A percentile compares a stretch with the other conserved stretches of the same genome.
phyloP scores from a whole-genome alignment of 1,140 invertebrate genomes.

The Alviniconcha marisindica region DNA sequence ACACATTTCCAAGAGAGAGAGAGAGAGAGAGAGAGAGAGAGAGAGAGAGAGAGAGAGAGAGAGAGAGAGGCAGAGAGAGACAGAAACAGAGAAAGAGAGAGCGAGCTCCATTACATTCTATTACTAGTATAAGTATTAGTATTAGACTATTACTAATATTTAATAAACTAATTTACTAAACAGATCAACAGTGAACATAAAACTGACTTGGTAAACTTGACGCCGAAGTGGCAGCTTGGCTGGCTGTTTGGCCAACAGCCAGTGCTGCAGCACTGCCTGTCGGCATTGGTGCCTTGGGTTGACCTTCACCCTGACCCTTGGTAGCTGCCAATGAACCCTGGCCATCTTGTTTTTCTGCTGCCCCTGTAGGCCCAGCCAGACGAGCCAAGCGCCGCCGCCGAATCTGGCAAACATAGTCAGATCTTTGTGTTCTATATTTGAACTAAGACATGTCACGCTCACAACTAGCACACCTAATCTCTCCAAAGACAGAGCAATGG shows the following conservation, averaged over 20 bases:
- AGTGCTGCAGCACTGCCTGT: neutral
- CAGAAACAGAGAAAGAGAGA: neutral
- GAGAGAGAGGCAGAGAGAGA: no score
- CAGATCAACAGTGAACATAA: no score
- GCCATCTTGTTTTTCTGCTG: constrained; percentile 14
- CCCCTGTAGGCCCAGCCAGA: constrained; percentile 76
- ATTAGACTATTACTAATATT: no score
- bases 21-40: no score
- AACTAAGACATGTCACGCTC: no score
- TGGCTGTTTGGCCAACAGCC: neutral
- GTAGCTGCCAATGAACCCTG: constrained; percentile 3
- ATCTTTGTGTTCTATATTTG: no score
- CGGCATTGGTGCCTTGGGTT: neutral
- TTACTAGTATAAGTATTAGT: no score
- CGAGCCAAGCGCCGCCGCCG: constrained; percentile 82
- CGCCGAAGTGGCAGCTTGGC: neutral
- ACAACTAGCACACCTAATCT: no score
- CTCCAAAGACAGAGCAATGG: no score
- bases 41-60: no score
- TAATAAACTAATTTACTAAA: neutral
- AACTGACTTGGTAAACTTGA: neutral
- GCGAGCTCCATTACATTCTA: neutral
- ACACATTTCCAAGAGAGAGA: no score
- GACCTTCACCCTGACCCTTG: constrained; percentile 28
- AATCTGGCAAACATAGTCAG: no score